A percentile compares a stretch with the other conserved stretches of the same genome.
Conservation (phyloP, 2,797 vertebrate species). For the Pipistrellus pipistrellus region DNA sequence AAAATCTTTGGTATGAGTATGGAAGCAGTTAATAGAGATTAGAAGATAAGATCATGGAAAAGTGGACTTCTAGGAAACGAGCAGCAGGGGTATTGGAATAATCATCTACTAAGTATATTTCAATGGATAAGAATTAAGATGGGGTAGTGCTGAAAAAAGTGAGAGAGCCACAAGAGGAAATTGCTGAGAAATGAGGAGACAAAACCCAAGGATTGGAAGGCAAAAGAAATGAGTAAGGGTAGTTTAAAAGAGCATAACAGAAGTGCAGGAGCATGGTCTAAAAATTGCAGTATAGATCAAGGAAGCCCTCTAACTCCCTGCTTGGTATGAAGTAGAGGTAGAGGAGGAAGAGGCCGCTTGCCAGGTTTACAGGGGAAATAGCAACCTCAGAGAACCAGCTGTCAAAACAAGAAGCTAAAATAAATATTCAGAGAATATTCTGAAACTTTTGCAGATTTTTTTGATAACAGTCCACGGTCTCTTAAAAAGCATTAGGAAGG, state of each 20-base stretch:
- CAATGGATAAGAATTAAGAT: background rate
- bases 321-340: background rate
- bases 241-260: background rate
- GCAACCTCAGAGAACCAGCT: background rate
- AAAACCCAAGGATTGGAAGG: background rate
- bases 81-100: background rate
- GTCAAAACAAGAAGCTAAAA: background rate
- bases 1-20: background rate
- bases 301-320: background rate
- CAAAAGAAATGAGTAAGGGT: background rate
- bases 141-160: background rate
- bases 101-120: background rate
- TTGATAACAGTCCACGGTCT: background rate
- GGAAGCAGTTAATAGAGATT: background rate
- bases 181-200: background rate
- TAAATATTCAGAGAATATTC: background rate
- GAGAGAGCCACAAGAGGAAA: background rate
- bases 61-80: background rate
- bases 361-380: background rate
- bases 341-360: background rate
- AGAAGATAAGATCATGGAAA: background rate
- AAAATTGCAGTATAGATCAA: background rate
- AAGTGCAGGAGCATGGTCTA: background rate
- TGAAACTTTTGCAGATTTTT: background rate
- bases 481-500: background rate